Conservation (phyloP, 1,140 invertebrate species). For the Aphaenogaster rudis region DNA sequence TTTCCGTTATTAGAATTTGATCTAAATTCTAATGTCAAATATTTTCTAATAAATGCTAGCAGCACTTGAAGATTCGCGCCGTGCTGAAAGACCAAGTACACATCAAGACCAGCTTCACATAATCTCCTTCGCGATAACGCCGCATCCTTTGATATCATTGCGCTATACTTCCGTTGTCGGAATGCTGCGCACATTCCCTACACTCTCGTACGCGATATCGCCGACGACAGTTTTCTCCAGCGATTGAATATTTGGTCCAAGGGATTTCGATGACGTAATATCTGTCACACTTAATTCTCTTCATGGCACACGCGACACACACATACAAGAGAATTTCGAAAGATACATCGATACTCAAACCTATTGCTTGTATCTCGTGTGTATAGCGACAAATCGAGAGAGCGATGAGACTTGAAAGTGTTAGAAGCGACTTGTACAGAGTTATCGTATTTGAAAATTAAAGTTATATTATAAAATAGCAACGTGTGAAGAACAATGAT, state of each 20-base stretch:
- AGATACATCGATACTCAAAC: neutral
- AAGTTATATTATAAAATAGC: neutral
- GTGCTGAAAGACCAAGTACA: neutral
- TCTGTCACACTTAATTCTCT: neutral
- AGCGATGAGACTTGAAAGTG: neutral
- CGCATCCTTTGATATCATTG: constrained; percentile 83
- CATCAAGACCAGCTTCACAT: neutral
- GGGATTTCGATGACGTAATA: neutral
- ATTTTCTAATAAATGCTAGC: neutral
- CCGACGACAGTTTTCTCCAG: neutral
- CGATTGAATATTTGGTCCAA: constrained; percentile 2
- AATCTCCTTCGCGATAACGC: constrained; percentile 77
- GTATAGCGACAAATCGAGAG: neutral
- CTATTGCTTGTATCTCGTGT: neutral
- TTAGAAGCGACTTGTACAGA: neutral
- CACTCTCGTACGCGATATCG: neutral
- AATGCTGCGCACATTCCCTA: constrained; percentile 1
- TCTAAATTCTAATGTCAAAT: neutral
- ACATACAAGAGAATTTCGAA: constrained; percentile 3
- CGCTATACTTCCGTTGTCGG: constrained; percentile 73
- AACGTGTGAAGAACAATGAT: neutral
- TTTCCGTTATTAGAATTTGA: neutral
- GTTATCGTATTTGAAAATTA: constrained; percentile 2
- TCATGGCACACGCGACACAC: neutral
- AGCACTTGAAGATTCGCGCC: neutral